Conservation (phyloP, 2,797 vertebrate species). For the Melopsittacus undulatus region DNA sequence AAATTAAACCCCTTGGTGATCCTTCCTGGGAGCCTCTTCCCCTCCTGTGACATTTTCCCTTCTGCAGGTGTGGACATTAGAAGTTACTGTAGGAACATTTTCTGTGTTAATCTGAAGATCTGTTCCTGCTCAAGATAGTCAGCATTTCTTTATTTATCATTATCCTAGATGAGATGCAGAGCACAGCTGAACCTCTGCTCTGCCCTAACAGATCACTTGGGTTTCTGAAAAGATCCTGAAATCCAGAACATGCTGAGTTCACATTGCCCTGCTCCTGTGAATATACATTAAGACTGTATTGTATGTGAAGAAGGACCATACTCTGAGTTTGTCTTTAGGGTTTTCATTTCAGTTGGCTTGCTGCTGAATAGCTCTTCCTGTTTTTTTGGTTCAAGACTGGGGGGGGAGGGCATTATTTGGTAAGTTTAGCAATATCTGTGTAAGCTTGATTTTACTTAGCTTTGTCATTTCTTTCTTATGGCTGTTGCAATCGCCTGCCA, state of each 20-base stretch:
- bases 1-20: neutral
- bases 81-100: neutral
- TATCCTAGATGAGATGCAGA: neutral
- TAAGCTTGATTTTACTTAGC: constrained; percentile 57
- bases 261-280: neutral
- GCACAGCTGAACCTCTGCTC: neutral
- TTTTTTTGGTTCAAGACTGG: neutral
- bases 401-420: neutral
- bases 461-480: constrained; percentile 62
- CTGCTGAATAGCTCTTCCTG: neutral
- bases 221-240: neutral
- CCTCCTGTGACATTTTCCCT: neutral
- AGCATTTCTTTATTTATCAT: neutral
- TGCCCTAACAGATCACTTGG: neutral
- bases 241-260: neutral
- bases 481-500: constrained; percentile 27
- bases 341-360: neutral
- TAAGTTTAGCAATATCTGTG: constrained; percentile 26
- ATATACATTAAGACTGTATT: neutral
- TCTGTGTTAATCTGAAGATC: neutral
- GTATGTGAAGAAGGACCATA: neutral
- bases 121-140: neutral
- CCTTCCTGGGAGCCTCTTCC: neutral
- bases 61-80: neutral
- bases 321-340: neutral